A percentile compares a stretch with the other conserved stretches of the same genome.
Evolutionary conservation across 2,797 vertebrate genomes (phyloP).

Genomic region (Galagoides demidoff): DNA sequence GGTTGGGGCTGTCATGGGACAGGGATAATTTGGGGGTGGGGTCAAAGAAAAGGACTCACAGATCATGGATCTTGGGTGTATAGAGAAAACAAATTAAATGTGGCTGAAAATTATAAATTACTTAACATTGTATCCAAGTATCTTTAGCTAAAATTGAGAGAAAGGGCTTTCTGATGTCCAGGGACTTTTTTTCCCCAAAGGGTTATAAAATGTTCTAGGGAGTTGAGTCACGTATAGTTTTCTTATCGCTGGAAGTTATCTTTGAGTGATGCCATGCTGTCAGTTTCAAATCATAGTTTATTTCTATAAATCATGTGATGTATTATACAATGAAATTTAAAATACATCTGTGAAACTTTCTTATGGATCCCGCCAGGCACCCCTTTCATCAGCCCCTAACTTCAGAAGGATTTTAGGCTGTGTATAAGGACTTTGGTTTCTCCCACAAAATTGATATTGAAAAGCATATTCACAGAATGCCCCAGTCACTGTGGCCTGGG

Average conservation of each 20-base stretch:
- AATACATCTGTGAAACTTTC: not conserved
- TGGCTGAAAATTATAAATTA: not conserved
- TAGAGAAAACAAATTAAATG: not conserved
- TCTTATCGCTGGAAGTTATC: not conserved
- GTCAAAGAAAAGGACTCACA: not conserved
- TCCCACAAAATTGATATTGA: not conserved
- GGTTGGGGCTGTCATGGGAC: not conserved
- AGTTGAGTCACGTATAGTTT: not conserved
- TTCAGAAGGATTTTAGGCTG: constrained; percentile 32
- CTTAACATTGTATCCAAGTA: not conserved
- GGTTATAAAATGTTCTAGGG: not conserved
- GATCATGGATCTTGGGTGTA: not conserved
- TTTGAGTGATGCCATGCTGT: not conserved
- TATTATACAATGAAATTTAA: not conserved
- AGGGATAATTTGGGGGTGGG: not conserved
- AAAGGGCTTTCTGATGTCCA: not conserved
- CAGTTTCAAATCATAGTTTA: not conserved
- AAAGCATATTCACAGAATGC: not conserved
- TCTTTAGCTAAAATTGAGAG: constrained; percentile 30
- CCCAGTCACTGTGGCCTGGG: not conserved
- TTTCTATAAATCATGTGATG: constrained; percentile 12
- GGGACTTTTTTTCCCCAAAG: constrained; percentile 22
- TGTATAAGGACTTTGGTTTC: not conserved
- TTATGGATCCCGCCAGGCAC: not conserved
- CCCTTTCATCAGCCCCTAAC: not conserved